A percentile compares a stretch with the other conserved stretches of the same genome.
Evolutionary conservation across 2,113 vertebrate genomes (phyloP).

Genomic region (Mobula birostris): DNA sequence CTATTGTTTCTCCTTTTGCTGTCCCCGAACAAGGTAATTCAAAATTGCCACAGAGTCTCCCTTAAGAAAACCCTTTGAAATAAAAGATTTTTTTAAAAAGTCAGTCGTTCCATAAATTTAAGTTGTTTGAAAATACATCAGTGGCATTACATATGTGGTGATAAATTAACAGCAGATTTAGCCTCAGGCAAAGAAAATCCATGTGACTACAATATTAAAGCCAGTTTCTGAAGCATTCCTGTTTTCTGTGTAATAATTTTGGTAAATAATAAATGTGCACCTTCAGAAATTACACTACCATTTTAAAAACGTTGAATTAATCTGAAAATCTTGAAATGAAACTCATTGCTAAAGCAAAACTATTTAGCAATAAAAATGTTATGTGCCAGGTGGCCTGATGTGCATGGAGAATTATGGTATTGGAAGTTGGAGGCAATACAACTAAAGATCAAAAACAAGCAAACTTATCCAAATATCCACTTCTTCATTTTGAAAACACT

Average conservation of each 20-base stretch:
- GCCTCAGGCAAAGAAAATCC: neutral
- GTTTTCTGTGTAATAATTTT: constrained; percentile 27
- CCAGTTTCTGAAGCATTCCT: constrained; percentile 12
- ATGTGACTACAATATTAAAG: constrained; percentile 24
- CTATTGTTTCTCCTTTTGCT: neutral
- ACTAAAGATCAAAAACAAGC: neutral
- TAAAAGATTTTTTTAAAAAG: neutral
- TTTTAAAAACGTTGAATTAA: neutral
- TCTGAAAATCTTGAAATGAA: neutral
- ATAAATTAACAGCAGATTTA: constrained; percentile 36
- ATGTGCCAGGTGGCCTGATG: neutral
- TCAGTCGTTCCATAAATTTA: constrained; percentile 30
- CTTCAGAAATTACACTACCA: neutral
- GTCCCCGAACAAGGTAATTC: neutral
- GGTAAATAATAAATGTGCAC: neutral
- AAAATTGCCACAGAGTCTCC: constrained; percentile 3
- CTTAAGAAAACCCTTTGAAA: constrained; percentile 2
- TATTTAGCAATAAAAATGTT: neutral
- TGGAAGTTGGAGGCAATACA: neutral
- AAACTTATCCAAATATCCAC: neutral
- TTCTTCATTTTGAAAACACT: neutral
- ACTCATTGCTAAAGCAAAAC: neutral
- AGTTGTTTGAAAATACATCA: neutral
- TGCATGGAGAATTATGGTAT: too few relatives aligned
- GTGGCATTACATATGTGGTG: constrained; percentile 19